Percentiles rank a stretch among this genome's conserved stretches.
Conservation (phyloP, 2,888 invertebrate species). For the Gerris lacustris region DNA sequence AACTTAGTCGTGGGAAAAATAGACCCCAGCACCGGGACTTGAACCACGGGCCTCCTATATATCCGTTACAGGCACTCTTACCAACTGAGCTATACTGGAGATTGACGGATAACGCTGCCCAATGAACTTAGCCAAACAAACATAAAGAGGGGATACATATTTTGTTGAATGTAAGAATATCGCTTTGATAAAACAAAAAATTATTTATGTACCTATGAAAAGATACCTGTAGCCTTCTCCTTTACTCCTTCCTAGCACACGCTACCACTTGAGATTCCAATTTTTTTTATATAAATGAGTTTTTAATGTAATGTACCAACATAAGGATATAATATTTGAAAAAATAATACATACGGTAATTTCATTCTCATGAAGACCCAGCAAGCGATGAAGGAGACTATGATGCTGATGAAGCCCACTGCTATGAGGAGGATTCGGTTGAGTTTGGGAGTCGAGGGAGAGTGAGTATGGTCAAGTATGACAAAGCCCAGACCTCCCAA, state of each 20-base stretch:
- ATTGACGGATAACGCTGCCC: no score
- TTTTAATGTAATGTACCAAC: not conserved
- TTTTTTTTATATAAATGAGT: not conserved
- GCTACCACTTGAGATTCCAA: not conserved
- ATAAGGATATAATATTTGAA: not conserved
- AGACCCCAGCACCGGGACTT: no score
- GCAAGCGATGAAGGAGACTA: slow-evolving; percentile 89
- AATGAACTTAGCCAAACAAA: no score
- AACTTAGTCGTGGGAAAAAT: no score
- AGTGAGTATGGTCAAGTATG: slow-evolving; percentile 86
- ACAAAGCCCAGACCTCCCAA: slow-evolving; percentile 94
- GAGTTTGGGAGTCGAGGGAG: slow-evolving; percentile 76
- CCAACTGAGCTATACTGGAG: no score
- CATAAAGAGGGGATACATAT: no score
- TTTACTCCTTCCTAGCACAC: not conserved
- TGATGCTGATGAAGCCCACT: slow-evolving; percentile 81
- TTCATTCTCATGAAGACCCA: slow-evolving; percentile 99
- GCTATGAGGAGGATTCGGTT: slow-evolving; percentile 80
- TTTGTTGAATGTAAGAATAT: no score
- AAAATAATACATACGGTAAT: slow-evolving; percentile 50
- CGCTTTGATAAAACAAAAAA: no score
- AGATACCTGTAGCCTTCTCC: not conserved
- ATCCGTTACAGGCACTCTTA: no score
- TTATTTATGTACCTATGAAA: no score
- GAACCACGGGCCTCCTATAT: no score